Percentiles rank a stretch among this genome's conserved stretches.
phyloP scores from a whole-genome alignment of 2,113 vertebrate genomes.

The Malaclemys terrapin region DNA sequence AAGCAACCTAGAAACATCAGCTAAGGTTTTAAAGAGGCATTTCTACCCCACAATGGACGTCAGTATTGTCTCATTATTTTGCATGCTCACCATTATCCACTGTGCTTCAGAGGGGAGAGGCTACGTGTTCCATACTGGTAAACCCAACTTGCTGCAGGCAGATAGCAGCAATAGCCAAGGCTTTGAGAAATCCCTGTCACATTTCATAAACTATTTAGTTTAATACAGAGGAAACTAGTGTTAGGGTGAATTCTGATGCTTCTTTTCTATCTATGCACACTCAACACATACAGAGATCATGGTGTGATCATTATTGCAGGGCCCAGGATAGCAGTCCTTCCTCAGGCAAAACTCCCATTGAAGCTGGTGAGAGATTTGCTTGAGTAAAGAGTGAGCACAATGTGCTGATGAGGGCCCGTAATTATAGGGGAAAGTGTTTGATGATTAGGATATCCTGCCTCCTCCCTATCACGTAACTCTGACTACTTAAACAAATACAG shows the following conservation, averaged over 20 bases:
- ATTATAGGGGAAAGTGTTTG: constrained; percentile 67
- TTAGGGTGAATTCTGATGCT: background rate
- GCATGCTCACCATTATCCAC: background rate
- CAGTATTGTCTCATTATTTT: background rate
- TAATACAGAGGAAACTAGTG: background rate
- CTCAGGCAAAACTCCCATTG: background rate
- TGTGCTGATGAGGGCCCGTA: constrained; percentile 33
- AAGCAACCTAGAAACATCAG: background rate
- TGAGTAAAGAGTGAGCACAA: background rate
- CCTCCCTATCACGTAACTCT: constrained; percentile 73
- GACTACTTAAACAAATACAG: constrained; percentile 61
- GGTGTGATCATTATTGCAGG: background rate
- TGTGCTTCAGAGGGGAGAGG: background rate
- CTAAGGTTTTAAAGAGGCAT: no score
- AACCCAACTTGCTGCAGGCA: background rate
- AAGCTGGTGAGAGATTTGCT: background rate
- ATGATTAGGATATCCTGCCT: constrained; percentile 84
- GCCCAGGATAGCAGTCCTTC: background rate
- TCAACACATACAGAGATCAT: background rate
- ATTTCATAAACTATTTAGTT: background rate
- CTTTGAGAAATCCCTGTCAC: background rate
- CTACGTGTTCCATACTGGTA: background rate
- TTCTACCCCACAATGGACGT: background rate
- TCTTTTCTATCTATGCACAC: background rate
- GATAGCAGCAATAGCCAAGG: background rate